Percentiles rank a stretch among this genome's conserved stretches.
Conservation (phyloP, 1,140 invertebrate genomes). For the Geopemphigus sp. region DNA sequence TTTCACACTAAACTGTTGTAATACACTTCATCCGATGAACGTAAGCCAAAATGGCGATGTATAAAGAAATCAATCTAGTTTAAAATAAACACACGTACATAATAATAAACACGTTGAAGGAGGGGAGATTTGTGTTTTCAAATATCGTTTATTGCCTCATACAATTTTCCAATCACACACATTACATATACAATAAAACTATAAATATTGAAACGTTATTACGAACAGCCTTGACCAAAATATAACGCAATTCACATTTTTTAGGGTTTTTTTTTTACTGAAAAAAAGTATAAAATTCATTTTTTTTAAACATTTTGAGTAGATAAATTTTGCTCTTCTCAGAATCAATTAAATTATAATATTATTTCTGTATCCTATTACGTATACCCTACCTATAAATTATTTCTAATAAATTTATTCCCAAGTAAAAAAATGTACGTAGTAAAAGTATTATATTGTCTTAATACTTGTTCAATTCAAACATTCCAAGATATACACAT, state of each 20-base stretch:
- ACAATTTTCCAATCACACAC: neutral
- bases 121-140: slow-evolving; percentile 5
- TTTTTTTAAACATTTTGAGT: neutral
- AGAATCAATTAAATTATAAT: neutral
- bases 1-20: neutral
- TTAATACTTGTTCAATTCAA: too few relatives aligned
- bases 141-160: slow-evolving; percentile 34
- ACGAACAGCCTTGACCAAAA: slow-evolving; percentile 25
- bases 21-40: neutral
- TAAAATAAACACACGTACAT: neutral
- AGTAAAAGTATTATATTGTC: too few relatives aligned
- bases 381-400: too few relatives aligned
- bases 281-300: neutral
- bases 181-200: slow-evolving; percentile 21
- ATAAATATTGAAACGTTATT: slow-evolving; percentile 27
- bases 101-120: neutral
- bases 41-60: slow-evolving; percentile 14
- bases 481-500: too few relatives aligned
- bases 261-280: neutral
- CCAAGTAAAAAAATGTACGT: too few relatives aligned
- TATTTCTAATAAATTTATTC: too few relatives aligned
- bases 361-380: too few relatives aligned
- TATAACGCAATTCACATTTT: slow-evolving; percentile 30
- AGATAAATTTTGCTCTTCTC: neutral
- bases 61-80: slow-evolving; percentile 8